These are phyloP conservation scores for Babylonia areolata DNA, from an alignment of 1,140 invertebrate genomes.

Conservation along the genomic window DNA sequence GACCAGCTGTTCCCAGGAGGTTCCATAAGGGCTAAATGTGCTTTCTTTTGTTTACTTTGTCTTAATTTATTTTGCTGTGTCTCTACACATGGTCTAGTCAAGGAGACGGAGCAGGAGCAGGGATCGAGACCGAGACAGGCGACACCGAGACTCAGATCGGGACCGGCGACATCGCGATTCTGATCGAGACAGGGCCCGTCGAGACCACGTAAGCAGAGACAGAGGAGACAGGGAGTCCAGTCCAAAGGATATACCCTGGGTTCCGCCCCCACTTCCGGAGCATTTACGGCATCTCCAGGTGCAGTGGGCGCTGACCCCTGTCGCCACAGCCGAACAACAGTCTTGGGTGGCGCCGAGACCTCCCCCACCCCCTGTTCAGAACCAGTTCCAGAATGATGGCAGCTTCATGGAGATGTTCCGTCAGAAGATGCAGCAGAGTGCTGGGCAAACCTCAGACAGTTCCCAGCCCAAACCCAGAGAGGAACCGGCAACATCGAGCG, in stretches of 20 bases:
- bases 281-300: not conserved
- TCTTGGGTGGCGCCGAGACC: not conserved
- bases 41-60: too few relatives aligned
- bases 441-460: not conserved
- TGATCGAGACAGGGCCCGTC: too few relatives aligned
- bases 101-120: not conserved
- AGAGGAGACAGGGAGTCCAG: not conserved
- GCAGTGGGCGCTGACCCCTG: not conserved
- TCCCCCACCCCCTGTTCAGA: constrained; percentile 14
- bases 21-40: too few relatives aligned
- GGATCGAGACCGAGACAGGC: not conserved
- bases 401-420: constrained; percentile 31
- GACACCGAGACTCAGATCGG: not conserved
- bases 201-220: not conserved
- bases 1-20: too few relatives aligned
- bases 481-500: not conserved
- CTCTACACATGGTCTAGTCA: not conserved
- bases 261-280: constrained; percentile 18
- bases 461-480: not conserved
- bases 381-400: constrained; percentile 37
- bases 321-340: not conserved
- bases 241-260: not conserved
- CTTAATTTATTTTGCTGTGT: not conserved
- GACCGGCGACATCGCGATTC: not conserved
- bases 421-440: constrained; percentile 4